Base-by-base conservation (phyloP, 2,113 vertebrate species). In the Cryptomyrus ogoouensis region DNA sequence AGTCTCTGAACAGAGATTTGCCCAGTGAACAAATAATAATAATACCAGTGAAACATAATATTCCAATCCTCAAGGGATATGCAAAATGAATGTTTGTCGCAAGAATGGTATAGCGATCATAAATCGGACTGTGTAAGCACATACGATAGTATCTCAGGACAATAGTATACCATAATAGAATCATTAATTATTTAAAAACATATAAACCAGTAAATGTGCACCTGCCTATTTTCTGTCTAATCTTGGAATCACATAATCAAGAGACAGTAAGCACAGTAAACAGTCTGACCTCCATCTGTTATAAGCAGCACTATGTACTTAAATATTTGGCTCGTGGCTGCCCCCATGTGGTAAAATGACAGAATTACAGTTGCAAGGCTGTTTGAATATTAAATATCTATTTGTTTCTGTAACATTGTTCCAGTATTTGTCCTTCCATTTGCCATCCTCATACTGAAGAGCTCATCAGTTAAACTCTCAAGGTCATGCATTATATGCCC, bases 321-420 rank as follows among this genome's bases (percentile, higher is more conserved):
- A 35, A n/a, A 46, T 74, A 3, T 49, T 90, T 93, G 89, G 89
- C 83, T 46, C 74, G 9, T 91, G 93, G 91, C 91, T 91, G 1
- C 93, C 93, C 90, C 53, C 92, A 92, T 91, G 91, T 93, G 94
- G 92, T 86, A 89, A 89, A 49, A 47, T 15, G 35, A 80, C 74
- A 80, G 15, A 80, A 80, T 42, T 80, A 80, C 49, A 58, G 15
- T 89, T 39, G 83, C 27, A 49, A 27, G 24, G 12, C 24, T 87
- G 27, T 42, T 17, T 3, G 85, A 31, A 31, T 3, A 17, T 13
- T 85, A 47, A 50, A 6, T 49, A 47, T 27, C n/a, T 7, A 7
- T 85, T 27, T 31, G 83, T 27, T 47, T 86, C 24, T 19, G 5
- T 86, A 50, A 86, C 12, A n/a, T 86, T 44, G 4, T 17, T 49